A percentile compares a stretch with the other conserved stretches of the same genome.
These are phyloP conservation scores for Lamellibrachia luymesi DNA, from an alignment of 1,140 invertebrate genomes.

Conservation along the genomic window DNA sequence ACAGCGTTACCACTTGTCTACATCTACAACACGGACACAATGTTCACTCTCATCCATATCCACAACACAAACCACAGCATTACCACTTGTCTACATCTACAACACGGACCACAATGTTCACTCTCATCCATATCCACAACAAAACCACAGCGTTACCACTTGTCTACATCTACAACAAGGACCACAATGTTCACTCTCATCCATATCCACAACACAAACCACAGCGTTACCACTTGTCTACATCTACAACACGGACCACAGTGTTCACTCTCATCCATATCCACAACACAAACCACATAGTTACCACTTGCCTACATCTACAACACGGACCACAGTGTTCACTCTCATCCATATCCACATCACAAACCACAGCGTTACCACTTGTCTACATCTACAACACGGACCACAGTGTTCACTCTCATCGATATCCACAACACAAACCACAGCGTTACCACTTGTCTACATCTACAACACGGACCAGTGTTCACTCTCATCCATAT, in stretches of 20 bases:
- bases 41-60: neutral
- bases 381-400: neutral
- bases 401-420: neutral
- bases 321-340: neutral
- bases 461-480: neutral
- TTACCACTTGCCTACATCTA: neutral
- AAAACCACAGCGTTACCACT: conserved; percentile 23
- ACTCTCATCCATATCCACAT: neutral
- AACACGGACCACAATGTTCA: neutral
- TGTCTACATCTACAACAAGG: neutral
- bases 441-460: neutral
- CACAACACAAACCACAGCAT: neutral
- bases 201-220: neutral
- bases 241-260: neutral
- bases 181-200: neutral
- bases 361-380: neutral
- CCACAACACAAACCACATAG: neutral
- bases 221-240: neutral
- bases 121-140: neutral
- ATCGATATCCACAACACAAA: neutral
- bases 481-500: neutral
- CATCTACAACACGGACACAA: neutral
- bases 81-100: neutral
- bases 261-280: neutral
- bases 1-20: neutral